Percentiles rank a stretch among this genome's conserved stretches.
Evolutionary conservation across 2,113 vertebrate genomes (phyloP).

Genomic region (Paedocypris sp.): DNA sequence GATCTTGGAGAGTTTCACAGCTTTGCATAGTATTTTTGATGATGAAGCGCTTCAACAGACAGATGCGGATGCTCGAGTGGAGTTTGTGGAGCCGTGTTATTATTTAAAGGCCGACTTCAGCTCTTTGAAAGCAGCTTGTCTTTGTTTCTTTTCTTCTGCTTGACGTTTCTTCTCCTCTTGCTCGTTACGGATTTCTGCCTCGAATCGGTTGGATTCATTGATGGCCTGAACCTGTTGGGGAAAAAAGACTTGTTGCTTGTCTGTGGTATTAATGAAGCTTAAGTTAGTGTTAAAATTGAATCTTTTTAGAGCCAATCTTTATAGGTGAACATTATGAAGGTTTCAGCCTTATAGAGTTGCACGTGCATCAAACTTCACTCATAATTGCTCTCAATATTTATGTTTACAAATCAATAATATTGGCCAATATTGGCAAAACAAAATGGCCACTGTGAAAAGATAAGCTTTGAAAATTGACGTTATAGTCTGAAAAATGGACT

Average conservation of each 20-base stretch:
- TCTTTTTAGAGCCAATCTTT: no score
- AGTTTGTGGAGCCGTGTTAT: conserved; percentile 19
- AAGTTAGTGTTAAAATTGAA: no score
- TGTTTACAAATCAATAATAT: no score
- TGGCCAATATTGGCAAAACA: no score
- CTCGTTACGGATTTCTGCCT: conserved; percentile 88
- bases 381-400: no score
- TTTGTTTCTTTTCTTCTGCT: conserved; percentile 78
- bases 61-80: neutral
- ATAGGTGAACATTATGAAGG: no score
- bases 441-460: no score
- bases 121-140: conserved; percentile 82
- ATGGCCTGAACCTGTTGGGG: conserved; percentile 74
- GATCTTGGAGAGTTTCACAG: conserved; percentile 6
- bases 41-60: neutral
- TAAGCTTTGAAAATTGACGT: no score
- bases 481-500: no score
- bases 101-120: conserved; percentile 82
- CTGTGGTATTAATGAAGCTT: no score
- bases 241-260: neutral
- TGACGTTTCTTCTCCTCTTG: conserved; percentile 86
- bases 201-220: conserved; percentile 73
- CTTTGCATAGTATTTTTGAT: conserved; percentile 33
- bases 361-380: no score
- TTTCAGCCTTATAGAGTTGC: no score